phyloP scores from a whole-genome alignment of 1,140 invertebrate species.

The Brachionus rotundiformis region DNA sequence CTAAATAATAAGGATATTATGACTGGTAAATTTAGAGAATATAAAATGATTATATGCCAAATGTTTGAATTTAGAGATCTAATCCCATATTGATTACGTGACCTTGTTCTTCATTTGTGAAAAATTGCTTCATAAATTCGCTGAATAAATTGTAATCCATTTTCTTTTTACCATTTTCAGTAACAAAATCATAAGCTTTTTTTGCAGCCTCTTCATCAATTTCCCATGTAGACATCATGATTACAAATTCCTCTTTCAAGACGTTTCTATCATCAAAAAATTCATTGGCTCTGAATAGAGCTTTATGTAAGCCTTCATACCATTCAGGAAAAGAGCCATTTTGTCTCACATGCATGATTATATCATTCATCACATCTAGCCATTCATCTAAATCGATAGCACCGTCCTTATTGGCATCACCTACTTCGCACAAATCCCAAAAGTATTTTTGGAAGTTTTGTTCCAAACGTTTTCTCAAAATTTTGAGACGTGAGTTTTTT shows the following conservation, averaged over 20 bases:
- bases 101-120: slow-evolving; percentile 20
- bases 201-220: slow-evolving; percentile 36
- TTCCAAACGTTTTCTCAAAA: slow-evolving; percentile 51
- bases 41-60: neutral
- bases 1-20: neutral
- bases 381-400: slow-evolving; percentile 53
- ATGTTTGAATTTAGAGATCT: neutral
- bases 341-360: slow-evolving; percentile 32
- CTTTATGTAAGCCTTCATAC: slow-evolving; percentile 53
- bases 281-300: slow-evolving; percentile 45
- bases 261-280: slow-evolving; percentile 52
- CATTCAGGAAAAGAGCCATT: slow-evolving; percentile 50
- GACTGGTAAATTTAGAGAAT: neutral
- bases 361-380: slow-evolving; percentile 53
- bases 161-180: slow-evolving; percentile 44
- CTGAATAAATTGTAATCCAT: slow-evolving; percentile 53
- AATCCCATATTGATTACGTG: slow-evolving; percentile 51
- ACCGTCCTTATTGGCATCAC: slow-evolving; percentile 52
- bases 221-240: slow-evolving; percentile 50
- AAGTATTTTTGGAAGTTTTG: slow-evolving; percentile 53
- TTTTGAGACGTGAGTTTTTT: slow-evolving; percentile 52
- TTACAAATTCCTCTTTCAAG: slow-evolving; percentile 35
- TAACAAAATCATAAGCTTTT: slow-evolving; percentile 49
- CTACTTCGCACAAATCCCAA: slow-evolving; percentile 52
- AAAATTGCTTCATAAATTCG: slow-evolving; percentile 52